Base-by-base conservation (phyloP, 2,888 invertebrate genomes). In the Cryptus viduatorius region DNA sequence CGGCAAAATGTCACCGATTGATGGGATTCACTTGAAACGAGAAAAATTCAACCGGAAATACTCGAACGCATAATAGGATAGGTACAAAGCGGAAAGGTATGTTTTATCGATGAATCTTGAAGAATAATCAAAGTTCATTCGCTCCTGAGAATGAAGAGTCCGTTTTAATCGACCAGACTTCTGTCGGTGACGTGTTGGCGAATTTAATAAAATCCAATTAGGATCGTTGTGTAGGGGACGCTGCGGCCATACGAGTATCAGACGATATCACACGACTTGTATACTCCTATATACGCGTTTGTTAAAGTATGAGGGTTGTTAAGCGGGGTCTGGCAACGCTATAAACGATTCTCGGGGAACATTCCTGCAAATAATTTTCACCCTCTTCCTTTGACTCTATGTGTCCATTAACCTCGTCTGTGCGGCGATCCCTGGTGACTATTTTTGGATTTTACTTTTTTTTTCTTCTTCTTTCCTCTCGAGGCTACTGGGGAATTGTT, bases 191-290 rank as follows among this genome's bases (percentile, higher is more conserved):
- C 48, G 64, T 29, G 53, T n/a, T 61, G 65, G n/a, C 48, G 65
- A 48, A 76, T 76, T 76, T 76, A 76, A 76, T 76, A 76, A 76
- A 76, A 76, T 76, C 50, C 75, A 76, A 76, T 76, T 76, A 76
- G 75, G 50, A 50, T 42, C 12, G 4, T 19, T 48, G 16, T 50
- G 65, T 29, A 24, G 12, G 59, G 44, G 4, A 10, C 42, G 56
- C 19, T 71, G 59, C 5, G 72, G 46, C 69, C 19, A 53, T 3
- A 19, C 16, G 53, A 10, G 53, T 3, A 7, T 12, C 3, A 10
- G 10, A 24, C 16, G 50, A 24, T 56, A 8, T 24, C 24, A 31
- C 29, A 31, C 59, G 59, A 59, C 31, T 59, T 12, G 31, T 59
- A 7, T 4, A 29, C 31, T 31, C 59, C 19, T 42, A 19, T 65